These are phyloP conservation scores for Notolabrus celidotus DNA, from an alignment of 2,797 vertebrate genomes.

Conservation along the genomic window DNA sequence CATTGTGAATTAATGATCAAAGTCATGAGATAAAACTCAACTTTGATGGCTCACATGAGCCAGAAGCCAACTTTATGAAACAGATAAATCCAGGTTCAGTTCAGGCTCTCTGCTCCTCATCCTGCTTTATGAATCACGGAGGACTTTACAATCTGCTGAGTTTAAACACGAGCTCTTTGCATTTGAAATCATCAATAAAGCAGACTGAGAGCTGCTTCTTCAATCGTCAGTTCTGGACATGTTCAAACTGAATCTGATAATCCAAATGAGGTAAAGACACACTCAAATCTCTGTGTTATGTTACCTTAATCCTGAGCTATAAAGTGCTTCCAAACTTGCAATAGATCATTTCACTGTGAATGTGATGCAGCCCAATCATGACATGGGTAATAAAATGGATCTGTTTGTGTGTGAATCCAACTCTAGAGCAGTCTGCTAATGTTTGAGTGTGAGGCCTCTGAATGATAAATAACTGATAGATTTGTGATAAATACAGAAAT, in stretches of 20 bases:
- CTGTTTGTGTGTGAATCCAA: slow-evolving; percentile 35
- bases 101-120: background rate
- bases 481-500: slow-evolving; percentile 77
- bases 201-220: slow-evolving; percentile 32
- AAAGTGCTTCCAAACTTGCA: slow-evolving; percentile 86
- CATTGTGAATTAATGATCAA: background rate
- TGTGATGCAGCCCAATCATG: slow-evolving; percentile 51
- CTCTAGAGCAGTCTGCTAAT: slow-evolving; percentile 21
- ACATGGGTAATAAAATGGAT: slow-evolving; percentile 34
- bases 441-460: slow-evolving; percentile 23
- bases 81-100: slow-evolving; percentile 1
- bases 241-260: slow-evolving; percentile 55
- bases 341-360: slow-evolving; percentile 69
- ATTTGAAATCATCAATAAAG: slow-evolving; percentile 3
- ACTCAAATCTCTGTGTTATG: slow-evolving; percentile 54
- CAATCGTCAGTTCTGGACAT: slow-evolving; percentile 31
- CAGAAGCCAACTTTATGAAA: slow-evolving; percentile 20
- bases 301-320: slow-evolving; percentile 82
- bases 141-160: slow-evolving; percentile 35
- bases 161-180: slow-evolving; percentile 29
- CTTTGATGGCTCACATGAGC: background rate
- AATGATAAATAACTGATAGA: slow-evolving; percentile 60
- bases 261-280: slow-evolving; percentile 76
- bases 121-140: slow-evolving; percentile 48
- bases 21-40: background rate